Conservation (phyloP, 2,113 vertebrate species). For the Parus major region DNA sequence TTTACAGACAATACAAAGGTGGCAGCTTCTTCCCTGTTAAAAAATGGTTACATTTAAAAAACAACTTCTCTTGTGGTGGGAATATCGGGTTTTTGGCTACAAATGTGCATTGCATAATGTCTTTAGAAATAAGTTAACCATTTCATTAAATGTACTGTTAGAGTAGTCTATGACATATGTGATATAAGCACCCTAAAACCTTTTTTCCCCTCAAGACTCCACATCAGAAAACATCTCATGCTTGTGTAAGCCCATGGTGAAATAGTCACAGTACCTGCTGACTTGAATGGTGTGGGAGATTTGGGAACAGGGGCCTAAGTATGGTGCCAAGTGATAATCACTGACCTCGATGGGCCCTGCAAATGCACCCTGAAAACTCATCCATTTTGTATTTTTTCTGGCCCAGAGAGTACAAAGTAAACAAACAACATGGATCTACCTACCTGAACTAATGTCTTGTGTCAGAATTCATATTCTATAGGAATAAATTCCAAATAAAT, state of each 20-base stretch:
- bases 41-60: not conserved
- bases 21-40: not conserved
- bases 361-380: not conserved
- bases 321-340: not conserved
- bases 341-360: not conserved
- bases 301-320: not conserved
- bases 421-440: not conserved
- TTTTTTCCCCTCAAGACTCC: not conserved
- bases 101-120: slow-evolving; percentile 10
- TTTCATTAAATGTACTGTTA: not conserved
- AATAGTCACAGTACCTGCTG: not conserved
- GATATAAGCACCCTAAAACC: not conserved
- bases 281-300: not conserved
- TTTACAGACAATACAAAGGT: not conserved
- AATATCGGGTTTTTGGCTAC: slow-evolving; percentile 10
- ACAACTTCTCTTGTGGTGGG: not conserved
- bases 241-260: not conserved
- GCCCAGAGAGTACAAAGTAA: not conserved
- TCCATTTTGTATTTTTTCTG: not conserved
- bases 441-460: not conserved
- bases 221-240: not conserved
- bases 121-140: slow-evolving; percentile 41
- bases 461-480: not conserved
- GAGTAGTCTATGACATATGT: not conserved
- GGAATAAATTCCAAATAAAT: not conserved